Evolutionary conservation across 1,140 invertebrate species (phyloP).

Genomic region (Drosophila serrata): DNA sequence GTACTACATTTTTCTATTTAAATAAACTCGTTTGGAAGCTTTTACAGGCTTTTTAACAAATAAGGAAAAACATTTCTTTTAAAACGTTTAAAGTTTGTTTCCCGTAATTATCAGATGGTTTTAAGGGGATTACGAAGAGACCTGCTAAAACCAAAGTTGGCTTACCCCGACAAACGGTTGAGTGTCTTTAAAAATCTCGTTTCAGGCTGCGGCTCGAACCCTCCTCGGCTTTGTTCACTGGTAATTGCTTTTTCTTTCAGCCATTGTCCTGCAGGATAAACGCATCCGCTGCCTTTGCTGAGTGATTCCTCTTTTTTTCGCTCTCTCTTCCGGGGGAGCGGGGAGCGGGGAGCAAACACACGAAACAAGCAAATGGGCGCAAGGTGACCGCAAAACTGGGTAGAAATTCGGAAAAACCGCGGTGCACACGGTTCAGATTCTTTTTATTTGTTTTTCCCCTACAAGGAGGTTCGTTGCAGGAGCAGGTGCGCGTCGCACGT

Average conservation of each 20-base stretch:
- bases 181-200: slow-evolving; percentile 43
- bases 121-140: background rate
- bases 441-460: background rate
- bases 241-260: slow-evolving; percentile 56
- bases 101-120: slow-evolving; percentile 1
- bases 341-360: slow-evolving; percentile 13
- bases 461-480: slow-evolving; percentile 11
- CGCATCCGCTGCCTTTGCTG: slow-evolving; percentile 25
- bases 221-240: slow-evolving; percentile 42
- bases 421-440: slow-evolving; percentile 4
- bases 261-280: slow-evolving; percentile 44
- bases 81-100: slow-evolving; percentile 7
- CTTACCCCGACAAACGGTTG: slow-evolving; percentile 36
- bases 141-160: slow-evolving; percentile 19
- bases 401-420: slow-evolving; percentile 28
- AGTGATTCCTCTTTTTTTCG: slow-evolving; percentile 9
- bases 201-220: slow-evolving; percentile 14
- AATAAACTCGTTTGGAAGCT: too few relatives aligned
- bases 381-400: slow-evolving; percentile 28
- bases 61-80: background rate
- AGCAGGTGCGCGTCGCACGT: slow-evolving; percentile 71
- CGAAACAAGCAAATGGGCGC: slow-evolving; percentile 33
- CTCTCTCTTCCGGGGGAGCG: background rate
- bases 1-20: background rate
- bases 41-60: too few relatives aligned